Conservation (phyloP, 2,113 vertebrate genomes). For the Corythoichthys intestinalis region DNA sequence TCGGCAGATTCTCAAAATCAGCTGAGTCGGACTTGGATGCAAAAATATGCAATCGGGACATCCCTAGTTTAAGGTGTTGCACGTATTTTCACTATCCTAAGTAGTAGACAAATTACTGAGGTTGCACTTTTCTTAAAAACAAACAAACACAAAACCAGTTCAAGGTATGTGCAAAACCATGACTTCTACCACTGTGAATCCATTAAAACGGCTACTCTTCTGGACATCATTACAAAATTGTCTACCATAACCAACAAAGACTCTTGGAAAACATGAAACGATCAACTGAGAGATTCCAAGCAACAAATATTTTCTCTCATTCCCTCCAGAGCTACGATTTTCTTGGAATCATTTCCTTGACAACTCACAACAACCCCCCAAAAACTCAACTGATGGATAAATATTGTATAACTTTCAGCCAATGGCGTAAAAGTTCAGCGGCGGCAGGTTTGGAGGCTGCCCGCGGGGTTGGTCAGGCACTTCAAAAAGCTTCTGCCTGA, state of each 20-base stretch:
- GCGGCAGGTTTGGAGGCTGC: slow-evolving; percentile 59
- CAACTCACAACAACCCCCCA: neutral
- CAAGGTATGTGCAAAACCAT: neutral
- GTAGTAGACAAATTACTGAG: neutral
- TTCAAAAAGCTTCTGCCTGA: slow-evolving; percentile 58
- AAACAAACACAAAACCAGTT: neutral
- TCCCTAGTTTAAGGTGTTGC: no score
- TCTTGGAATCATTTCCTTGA: slow-evolving; percentile 45
- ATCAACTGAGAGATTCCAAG: slow-evolving; percentile 18
- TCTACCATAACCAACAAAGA: neutral
- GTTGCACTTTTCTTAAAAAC: no score
- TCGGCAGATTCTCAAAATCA: no score
- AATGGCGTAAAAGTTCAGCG: slow-evolving; percentile 68
- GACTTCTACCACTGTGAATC: neutral
- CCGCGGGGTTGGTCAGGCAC: slow-evolving; percentile 58
- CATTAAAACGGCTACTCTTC: neutral
- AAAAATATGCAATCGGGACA: no score
- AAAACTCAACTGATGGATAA: slow-evolving; percentile 66
- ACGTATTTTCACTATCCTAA: neutral
- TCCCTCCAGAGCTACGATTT: slow-evolving; percentile 38
- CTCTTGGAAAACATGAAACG: neutral
- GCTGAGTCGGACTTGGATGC: no score
- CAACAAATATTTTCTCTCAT: slow-evolving; percentile 28
- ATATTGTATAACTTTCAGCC: slow-evolving; percentile 69
- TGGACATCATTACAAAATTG: neutral